Evolutionary conservation across 2,113 vertebrate genomes (phyloP), one percentile per base, ranked within the genome.

Genomic region (Tragelaphus strepsiceros): DNA sequence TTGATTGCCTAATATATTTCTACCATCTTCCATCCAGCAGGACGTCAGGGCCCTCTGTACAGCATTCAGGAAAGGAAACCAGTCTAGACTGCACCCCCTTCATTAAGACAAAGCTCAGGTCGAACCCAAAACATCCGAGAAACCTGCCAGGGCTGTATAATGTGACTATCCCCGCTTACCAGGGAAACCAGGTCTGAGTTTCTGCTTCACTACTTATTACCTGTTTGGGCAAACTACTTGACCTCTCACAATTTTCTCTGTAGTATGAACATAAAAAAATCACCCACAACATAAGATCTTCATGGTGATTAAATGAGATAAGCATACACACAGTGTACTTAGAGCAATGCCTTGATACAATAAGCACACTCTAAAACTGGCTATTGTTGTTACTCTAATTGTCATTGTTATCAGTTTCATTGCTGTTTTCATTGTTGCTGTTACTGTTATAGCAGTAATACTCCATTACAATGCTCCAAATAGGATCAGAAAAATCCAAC

Each of bases 1-100:
- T 98, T 98, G 94, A 98, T 96, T 95, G 71, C 92, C 71, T 96
- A 96, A 96, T 95, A 92, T 58, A 43, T 95, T 97, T 90, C 83
- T 94, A 92, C 93, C 92, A 90, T 92, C 96, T 94, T 80, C 77
- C 64, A 92, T 88, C 62, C 84, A 77, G 80, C 13, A 92, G 43
- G 30, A 96, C 61, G 59, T 84, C 71, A 97, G 49, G 54, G 83
- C 46, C 39, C 49, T 88, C 49, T 84, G 35, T 13, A 80, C 3
- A 30, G 49, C n/a, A 61, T 22, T 90, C 80, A 17, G 59, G 51
- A 88, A 96, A 85, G 56, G n/a, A 87, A 92, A 54, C 28, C 32
- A 58, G 53, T 49, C n/a, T 84, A 59, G 93, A 74, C 39, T 22
- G 12, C 5, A 80, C 30, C 59, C 92, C 80, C 54, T 91, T 71